Conservation (phyloP, 2,113 vertebrate species). For the Actinemys pallida region DNA sequence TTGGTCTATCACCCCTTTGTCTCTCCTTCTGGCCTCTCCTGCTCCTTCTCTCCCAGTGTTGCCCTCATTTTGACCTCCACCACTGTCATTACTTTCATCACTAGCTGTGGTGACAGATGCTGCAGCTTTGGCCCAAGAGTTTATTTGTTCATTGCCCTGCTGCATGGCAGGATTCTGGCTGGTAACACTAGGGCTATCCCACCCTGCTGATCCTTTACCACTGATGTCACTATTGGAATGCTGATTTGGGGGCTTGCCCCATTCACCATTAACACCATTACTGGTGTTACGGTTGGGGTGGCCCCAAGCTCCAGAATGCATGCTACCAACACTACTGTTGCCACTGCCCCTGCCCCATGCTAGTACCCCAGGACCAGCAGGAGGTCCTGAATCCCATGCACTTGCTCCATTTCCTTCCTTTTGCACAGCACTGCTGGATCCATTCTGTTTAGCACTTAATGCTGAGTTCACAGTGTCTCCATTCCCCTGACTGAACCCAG, state of each 20-base stretch:
- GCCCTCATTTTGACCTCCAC: slow-evolving; percentile 82
- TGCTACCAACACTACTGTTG: slow-evolving; percentile 77
- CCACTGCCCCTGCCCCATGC: slow-evolving; percentile 87
- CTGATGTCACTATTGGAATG: slow-evolving; percentile 85
- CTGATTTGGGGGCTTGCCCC: slow-evolving; percentile 85
- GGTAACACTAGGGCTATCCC: slow-evolving; percentile 82
- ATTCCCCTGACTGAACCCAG: slow-evolving; percentile 91
- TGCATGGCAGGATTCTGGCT: slow-evolving; percentile 79
- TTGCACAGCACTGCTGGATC: slow-evolving; percentile 82
- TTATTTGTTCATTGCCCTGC: slow-evolving; percentile 80
- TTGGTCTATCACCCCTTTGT: slow-evolving; percentile 81
- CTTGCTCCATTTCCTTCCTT: slow-evolving; percentile 82
- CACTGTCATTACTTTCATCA: slow-evolving; percentile 90
- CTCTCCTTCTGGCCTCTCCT: slow-evolving; percentile 83
- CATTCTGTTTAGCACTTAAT: slow-evolving; percentile 86
- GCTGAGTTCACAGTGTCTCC: slow-evolving; percentile 90
- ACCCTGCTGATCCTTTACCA: slow-evolving; percentile 85
- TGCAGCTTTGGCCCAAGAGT: slow-evolving; percentile 89
- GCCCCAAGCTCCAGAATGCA: slow-evolving; percentile 90
- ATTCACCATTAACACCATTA: slow-evolving; percentile 83
- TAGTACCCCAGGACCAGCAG: slow-evolving; percentile 84
- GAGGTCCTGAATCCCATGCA: slow-evolving; percentile 90
- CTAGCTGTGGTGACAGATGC: slow-evolving; percentile 86
- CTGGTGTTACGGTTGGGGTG: slow-evolving; percentile 81
- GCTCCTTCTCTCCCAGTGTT: slow-evolving; percentile 80